A percentile compares a stretch with the other conserved stretches of the same genome.
phyloP scores from a whole-genome alignment of 2,797 vertebrate species.

The Melopsittacus undulatus region DNA sequence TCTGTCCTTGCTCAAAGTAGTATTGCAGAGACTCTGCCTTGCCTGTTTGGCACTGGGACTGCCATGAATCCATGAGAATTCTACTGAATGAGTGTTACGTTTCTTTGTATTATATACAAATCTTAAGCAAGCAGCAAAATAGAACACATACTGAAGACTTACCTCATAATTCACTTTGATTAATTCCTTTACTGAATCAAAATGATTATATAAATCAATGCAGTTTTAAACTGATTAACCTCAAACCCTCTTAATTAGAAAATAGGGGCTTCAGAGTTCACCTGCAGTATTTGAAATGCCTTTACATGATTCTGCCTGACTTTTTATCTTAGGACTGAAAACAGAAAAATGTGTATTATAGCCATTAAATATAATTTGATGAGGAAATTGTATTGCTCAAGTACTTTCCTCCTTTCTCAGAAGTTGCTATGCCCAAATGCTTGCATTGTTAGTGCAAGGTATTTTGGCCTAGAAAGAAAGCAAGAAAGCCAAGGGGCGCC shows the following conservation, averaged over 20 bases:
- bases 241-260: constrained; percentile 48
- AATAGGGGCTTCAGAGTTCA: neutral
- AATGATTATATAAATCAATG: constrained; percentile 47
- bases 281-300: neutral
- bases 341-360: neutral
- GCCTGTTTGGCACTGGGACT: neutral
- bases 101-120: neutral
- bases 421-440: neutral
- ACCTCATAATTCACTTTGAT: constrained; percentile 12
- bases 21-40: neutral
- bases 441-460: neutral
- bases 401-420: neutral
- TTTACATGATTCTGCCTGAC: constrained; percentile 5
- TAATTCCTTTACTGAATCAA: constrained; percentile 13
- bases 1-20: neutral
- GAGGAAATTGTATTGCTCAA: neutral
- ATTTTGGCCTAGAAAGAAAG: neutral
- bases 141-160: neutral
- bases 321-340: constrained; percentile 17
- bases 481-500: neutral
- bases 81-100: neutral
- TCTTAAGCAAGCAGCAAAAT: constrained; percentile 1
- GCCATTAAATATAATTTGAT: constrained; percentile 10
- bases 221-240: constrained; percentile 52
- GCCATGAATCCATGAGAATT: neutral